Base-by-base conservation (phyloP, 2,888 invertebrate species). In the Apotomis turbidana region DNA sequence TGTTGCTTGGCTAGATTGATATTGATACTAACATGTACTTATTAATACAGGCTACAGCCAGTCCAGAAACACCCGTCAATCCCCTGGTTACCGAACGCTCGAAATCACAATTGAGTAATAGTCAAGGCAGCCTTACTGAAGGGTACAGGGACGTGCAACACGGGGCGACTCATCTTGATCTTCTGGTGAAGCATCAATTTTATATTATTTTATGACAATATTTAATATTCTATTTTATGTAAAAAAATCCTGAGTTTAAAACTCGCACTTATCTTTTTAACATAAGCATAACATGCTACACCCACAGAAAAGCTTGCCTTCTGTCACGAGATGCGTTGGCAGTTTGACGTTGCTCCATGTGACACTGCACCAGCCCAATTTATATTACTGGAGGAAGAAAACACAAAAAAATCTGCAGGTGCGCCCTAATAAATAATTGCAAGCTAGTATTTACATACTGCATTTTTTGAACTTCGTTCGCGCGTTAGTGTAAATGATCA, bases 331-430 rank as follows among this genome's bases (percentile, higher is more conserved):
- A 5, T 0, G 0, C 3, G 77, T 77, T 5, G 80, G 81, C 0
- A 84, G 80, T 66, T 12, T 90, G 13, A 84, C 89, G 0, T 77
- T 93, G 0, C 1, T 90, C 0, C 87, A 90, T 73, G 51, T 84
- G 2, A 87, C 84, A 0, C 76, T 93, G 36, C 79, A 86, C 0
- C 93, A 93, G 75, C 93, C 93, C 0, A 93, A 93, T 75, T 70
- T 93, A 1, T 93, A 93, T 74, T 92, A 86, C 74, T 90, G 85
- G 86, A 83, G 79, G 55, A 86, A 79, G 68, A 87, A 83, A 64
- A 67, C 82, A 0, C 84, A 84, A 67, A 87, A 79, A 68, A 85
- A 76, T 15, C 55, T 89, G 8, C 91, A 91, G 87, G 92, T 90
- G 4, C 10, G 49, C 60, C 6, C 49, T 10, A 9, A 8, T 49